These are phyloP conservation scores for Cynoglossus semilaevis DNA, from an alignment of 2,113 vertebrate species.

Conservation along the genomic window DNA sequence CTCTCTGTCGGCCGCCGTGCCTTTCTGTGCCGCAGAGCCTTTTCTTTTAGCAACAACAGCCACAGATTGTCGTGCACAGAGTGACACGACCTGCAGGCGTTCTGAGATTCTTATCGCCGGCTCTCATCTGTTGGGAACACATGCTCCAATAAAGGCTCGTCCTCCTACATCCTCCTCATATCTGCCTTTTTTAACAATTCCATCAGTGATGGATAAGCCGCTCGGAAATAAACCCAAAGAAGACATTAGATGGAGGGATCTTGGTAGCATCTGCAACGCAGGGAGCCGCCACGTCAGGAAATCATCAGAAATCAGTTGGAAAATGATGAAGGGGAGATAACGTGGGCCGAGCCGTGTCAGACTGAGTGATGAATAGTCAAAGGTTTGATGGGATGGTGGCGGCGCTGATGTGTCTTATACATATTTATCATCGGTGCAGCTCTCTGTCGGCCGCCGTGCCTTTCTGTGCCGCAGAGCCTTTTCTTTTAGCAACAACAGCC, in stretches of 20 bases:
- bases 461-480: slow-evolving; percentile 39
- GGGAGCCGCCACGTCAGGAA: slow-evolving; percentile 63
- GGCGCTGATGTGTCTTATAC: slow-evolving; percentile 60
- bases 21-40: slow-evolving; percentile 37
- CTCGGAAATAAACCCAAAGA: slow-evolving; percentile 66
- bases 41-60: slow-evolving; percentile 54
- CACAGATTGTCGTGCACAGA: slow-evolving; percentile 72
- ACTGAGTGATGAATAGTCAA: slow-evolving; percentile 48
- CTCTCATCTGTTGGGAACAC: slow-evolving; percentile 73
- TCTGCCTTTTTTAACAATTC: slow-evolving; percentile 74
- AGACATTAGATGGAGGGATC: slow-evolving; percentile 68
- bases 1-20: slow-evolving; percentile 21
- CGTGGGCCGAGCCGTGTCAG: slow-evolving; percentile 17
- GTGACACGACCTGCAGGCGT: slow-evolving; percentile 69
- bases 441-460: slow-evolving; percentile 26
- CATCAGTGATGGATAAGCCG: slow-evolving; percentile 71
- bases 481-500: slow-evolving; percentile 52
- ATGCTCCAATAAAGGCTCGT: slow-evolving; percentile 65
- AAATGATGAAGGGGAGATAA: slow-evolving; percentile 53
- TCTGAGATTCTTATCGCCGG: slow-evolving; percentile 72
- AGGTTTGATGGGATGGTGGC: neutral
- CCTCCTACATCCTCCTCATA: slow-evolving; percentile 67
- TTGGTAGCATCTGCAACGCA: slow-evolving; percentile 61
- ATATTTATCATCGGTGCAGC: slow-evolving; percentile 58
- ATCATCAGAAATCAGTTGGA: slow-evolving; percentile 59